Conservation (phyloP, 1,140 invertebrate genomes). For the Drosophila kurseongensis region DNA sequence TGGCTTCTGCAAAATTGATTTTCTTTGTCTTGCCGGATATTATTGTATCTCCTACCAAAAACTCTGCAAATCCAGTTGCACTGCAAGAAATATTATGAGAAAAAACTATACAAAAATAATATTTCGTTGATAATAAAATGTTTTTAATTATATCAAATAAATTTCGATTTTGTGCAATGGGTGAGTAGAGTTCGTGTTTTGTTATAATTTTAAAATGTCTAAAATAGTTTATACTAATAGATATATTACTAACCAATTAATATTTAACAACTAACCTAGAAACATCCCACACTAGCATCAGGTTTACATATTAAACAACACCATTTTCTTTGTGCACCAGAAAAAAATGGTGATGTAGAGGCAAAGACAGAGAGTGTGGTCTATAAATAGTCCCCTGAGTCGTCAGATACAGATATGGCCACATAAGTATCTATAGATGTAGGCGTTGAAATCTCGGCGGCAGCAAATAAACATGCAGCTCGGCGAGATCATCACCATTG, state of each 20-base stretch:
- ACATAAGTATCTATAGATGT: slow-evolving; percentile 48
- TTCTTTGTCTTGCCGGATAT: slow-evolving; percentile 22
- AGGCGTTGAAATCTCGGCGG: slow-evolving; percentile 69
- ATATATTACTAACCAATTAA: neutral
- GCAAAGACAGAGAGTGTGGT: slow-evolving; percentile 7
- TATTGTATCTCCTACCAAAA: slow-evolving; percentile 11
- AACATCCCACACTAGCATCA: neutral
- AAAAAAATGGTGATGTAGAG: slow-evolving; percentile 17
- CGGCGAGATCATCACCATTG: slow-evolving; percentile 39
- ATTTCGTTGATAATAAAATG: too few species aligned
- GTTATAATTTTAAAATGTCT: too few species aligned
- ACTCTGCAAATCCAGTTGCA: neutral
- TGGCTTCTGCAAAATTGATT: slow-evolving; percentile 49
- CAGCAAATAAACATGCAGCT: slow-evolving; percentile 41
- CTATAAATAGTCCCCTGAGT: slow-evolving; percentile 53
- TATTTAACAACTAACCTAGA: too few species aligned
- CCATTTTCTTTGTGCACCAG: neutral
- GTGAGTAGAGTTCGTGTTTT: too few species aligned
- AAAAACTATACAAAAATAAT: too few species aligned
- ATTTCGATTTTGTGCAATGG: too few species aligned
- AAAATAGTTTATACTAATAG: too few species aligned
- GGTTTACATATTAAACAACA: too few species aligned
- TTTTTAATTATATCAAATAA: too few species aligned
- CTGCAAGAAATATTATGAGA: too few species aligned
- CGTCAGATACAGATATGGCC: slow-evolving; percentile 25